A percentile compares a stretch with the other conserved stretches of the same genome.
phyloP scores from a whole-genome alignment of 2,888 invertebrate genomes.

The Amphipoea lucens region DNA sequence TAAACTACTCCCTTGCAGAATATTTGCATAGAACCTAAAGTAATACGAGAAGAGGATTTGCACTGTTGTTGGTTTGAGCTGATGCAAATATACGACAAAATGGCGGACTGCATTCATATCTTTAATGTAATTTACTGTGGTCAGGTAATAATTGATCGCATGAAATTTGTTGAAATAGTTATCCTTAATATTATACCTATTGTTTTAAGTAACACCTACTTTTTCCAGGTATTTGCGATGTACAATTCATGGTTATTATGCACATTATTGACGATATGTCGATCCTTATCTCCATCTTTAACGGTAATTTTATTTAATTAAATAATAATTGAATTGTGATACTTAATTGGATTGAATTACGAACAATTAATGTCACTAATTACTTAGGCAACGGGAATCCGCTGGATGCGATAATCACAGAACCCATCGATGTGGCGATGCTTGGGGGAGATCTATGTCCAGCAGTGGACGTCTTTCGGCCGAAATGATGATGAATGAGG shows the following conservation, averaged over 20 bases:
- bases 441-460: too few species aligned
- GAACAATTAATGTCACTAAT: neutral
- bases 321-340: neutral
- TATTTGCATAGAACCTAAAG: slow-evolving; percentile 52
- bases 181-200: neutral
- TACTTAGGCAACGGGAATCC: neutral
- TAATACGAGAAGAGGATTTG: slow-evolving; percentile 59
- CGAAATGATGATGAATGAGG: neutral
- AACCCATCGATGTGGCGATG: neutral
- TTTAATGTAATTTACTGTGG: slow-evolving; percentile 80
- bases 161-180: neutral
- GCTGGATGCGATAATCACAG: neutral
- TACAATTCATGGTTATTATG: slow-evolving; percentile 76
- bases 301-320: slow-evolving; percentile 67
- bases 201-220: neutral
- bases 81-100: slow-evolving; percentile 83
- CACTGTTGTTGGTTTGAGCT: slow-evolving; percentile 80
- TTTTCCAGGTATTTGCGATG: slow-evolving; percentile 78
- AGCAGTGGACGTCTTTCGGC: neutral
- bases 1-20: slow-evolving; percentile 23
- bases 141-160: slow-evolving; percentile 71
- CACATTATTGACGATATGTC: slow-evolving; percentile 77
- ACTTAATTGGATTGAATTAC: neutral
- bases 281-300: slow-evolving; percentile 77
- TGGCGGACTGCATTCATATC: slow-evolving; percentile 76